Base-by-base conservation (phyloP, 2,888 invertebrate genomes). In the Hemicrepidius hirtus region DNA sequence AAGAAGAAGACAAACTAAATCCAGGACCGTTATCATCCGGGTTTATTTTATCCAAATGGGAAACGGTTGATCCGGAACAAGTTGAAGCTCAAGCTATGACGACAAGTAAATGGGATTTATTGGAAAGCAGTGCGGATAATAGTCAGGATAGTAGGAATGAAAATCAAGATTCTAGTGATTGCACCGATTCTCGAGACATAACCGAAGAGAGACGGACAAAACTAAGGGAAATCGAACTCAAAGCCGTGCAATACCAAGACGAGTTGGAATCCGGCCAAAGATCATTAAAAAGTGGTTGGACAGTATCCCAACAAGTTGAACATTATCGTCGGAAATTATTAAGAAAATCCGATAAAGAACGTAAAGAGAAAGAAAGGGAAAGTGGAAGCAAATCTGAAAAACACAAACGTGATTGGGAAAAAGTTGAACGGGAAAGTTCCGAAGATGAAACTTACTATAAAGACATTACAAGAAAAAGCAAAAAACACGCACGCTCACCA, bases 1-100 rank as follows among this genome's bases (percentile, higher is more conserved):
- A 72, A 24, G 77, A 79, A 44, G 70, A 75, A 3, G 85, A 83
- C n/a, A 85, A 80, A 55, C 84, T 85, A 68, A 82, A 72, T 57
- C 81, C 80, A 75, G 82, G 85, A 28, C 81, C 63, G 87, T 90
- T 90, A 71, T 92, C 92, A 71, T 92, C 92, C 0, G 92, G 92
- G 12, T 96, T 98, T 88, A 93, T 97, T 69, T 95, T 95, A 7
- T 97, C 97, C 0, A 95, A 97, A 85, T 99, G 98, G 98, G 98
- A 99, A 89, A 95, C 94, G 50, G 95, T 99, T 21, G 97, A 98
- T 87, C 96, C 97, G 21, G 92, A 94, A 80, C 92, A 94, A 84
- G 89, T 91, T 71, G 94, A 95, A 84, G 93, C 92, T 4, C 92
- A 93, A 86, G 95, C 95, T 6, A 94, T 95, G 89, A 95, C 94